Conservation (phyloP, 2,113 vertebrate species). For the Periophthalmus modestus region DNA sequence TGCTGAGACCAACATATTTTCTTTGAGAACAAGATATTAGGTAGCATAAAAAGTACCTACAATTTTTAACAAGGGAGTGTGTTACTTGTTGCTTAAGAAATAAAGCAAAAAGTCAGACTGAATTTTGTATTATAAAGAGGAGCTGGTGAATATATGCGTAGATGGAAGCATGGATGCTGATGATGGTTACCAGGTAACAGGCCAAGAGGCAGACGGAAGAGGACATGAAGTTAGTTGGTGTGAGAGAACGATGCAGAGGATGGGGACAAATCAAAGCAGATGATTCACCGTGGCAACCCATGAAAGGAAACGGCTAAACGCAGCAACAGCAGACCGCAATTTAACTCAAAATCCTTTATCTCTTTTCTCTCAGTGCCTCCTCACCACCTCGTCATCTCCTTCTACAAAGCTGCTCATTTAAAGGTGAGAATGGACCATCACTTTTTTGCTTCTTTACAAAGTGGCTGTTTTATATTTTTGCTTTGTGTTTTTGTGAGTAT, state of each 20-base stretch:
- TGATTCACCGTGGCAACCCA: not conserved
- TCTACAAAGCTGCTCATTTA: slow-evolving; percentile 88
- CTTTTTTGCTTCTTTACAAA: slow-evolving; percentile 11
- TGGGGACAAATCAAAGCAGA: not conserved
- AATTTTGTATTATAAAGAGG: not conserved
- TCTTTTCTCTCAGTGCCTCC: slow-evolving; percentile 82
- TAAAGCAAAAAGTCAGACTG: not conserved
- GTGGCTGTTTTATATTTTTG: slow-evolving; percentile 19
- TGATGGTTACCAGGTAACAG: slow-evolving; percentile 1
- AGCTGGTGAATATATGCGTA: not conserved
- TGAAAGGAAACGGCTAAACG: not conserved
- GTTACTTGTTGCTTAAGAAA: not conserved
- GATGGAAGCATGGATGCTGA: not conserved
- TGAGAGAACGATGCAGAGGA: not conserved
- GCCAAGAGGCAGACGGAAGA: not conserved
- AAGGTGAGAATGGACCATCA: slow-evolving; percentile 81
- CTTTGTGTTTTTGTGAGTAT: slow-evolving; percentile 54
- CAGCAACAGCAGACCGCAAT: slow-evolving; percentile 1
- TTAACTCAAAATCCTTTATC: slow-evolving; percentile 1
- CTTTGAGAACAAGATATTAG: not conserved
- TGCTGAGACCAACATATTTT: not conserved
- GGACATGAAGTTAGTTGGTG: not conserved
- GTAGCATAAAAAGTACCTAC: not conserved
- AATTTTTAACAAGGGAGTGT: not conserved
- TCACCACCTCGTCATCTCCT: slow-evolving; percentile 90